Conservation (phyloP, 2,888 invertebrate genomes). For the Synanthedon vespiformis region DNA sequence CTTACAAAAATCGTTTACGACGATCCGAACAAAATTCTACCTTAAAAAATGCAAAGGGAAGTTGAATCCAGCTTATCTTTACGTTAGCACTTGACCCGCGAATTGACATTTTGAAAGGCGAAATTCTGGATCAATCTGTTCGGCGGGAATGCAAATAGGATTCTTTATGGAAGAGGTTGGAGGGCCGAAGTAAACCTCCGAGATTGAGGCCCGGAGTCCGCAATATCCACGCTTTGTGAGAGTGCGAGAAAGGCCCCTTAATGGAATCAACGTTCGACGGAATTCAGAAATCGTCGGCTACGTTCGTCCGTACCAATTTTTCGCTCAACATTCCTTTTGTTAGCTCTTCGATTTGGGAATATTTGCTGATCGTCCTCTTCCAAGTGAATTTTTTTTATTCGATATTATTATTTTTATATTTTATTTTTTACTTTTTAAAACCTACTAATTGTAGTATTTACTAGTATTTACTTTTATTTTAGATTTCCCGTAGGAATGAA, state of each 20-base stretch:
- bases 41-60: not conserved
- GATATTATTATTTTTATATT: too few species aligned
- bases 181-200: slow-evolving; percentile 32
- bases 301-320: slow-evolving; percentile 6
- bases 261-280: slow-evolving; percentile 44
- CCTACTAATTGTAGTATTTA: too few species aligned
- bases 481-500: too few species aligned
- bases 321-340: slow-evolving; percentile 10
- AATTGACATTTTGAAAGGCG: slow-evolving; percentile 38
- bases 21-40: not conserved
- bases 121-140: slow-evolving; percentile 45
- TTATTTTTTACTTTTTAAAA: too few species aligned
- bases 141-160: slow-evolving; percentile 53
- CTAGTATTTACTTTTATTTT: too few species aligned
- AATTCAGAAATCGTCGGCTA: slow-evolving; percentile 14
- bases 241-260: slow-evolving; percentile 44
- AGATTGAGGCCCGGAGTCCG: slow-evolving; percentile 37
- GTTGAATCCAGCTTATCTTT: not conserved
- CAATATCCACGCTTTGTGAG: slow-evolving; percentile 50
- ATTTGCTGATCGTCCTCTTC: not conserved
- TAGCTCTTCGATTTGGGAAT: not conserved
- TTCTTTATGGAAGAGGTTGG: slow-evolving; percentile 38
- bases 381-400: not conserved
- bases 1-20: slow-evolving; percentile 2
- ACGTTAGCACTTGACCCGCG: slow-evolving; percentile 29